Conservation (phyloP, 2,797 vertebrate species). For the Picus viridis region DNA sequence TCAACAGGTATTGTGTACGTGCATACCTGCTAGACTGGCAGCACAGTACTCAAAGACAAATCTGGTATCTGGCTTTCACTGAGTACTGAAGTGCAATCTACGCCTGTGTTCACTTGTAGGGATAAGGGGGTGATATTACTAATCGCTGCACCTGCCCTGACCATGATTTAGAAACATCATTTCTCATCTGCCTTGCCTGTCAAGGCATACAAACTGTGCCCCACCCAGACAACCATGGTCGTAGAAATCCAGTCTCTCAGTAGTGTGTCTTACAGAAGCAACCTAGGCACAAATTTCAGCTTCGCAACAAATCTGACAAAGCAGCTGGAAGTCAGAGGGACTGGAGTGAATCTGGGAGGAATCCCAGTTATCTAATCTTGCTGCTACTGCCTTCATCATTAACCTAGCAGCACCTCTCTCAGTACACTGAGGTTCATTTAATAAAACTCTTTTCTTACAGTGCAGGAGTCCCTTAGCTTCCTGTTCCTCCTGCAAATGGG, state of each 20-base stretch:
- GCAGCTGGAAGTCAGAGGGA: not conserved
- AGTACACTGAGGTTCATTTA: not conserved
- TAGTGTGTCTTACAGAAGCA: not conserved
- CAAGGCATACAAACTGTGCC: not conserved
- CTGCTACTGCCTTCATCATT: not conserved
- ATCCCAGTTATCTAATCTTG: not conserved
- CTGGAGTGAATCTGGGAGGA: not conserved
- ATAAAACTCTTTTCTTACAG: not conserved
- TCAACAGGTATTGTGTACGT: not conserved
- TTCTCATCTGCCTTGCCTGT: not conserved
- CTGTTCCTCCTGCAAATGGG: not conserved
- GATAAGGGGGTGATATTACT: not conserved
- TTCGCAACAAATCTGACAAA: not conserved
- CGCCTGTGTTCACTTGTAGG: not conserved
- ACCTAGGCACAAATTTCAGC: not conserved
- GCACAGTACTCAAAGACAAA: not conserved
- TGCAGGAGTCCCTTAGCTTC: not conserved
- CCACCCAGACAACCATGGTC: not conserved
- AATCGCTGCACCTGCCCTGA: not conserved
- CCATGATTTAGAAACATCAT: not conserved
- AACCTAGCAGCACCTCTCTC: not conserved
- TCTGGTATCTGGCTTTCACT: not conserved
- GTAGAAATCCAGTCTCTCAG: not conserved
- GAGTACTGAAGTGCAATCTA: not conserved
- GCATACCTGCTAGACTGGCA: not conserved